Conservation (phyloP, 30 jellyfish, hydroid and myxozoan species). For the Clytia hemisphaerica region DNA sequence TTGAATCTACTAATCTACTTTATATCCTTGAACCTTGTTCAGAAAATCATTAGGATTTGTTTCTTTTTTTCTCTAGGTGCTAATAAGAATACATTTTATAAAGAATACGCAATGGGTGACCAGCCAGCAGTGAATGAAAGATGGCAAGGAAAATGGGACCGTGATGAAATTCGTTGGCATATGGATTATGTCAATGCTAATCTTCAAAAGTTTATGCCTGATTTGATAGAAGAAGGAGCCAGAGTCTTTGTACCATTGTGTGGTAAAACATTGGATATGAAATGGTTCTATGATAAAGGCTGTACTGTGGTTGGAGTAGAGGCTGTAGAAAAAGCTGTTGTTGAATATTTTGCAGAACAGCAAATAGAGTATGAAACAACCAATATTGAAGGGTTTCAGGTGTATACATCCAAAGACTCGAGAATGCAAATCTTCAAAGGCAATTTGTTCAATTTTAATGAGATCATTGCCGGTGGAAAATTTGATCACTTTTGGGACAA, state of each 20-base stretch:
- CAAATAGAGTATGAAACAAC: conserved; percentile 38
- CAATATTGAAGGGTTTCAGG: background rate
- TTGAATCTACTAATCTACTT: too few relatives aligned
- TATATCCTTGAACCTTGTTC: too few relatives aligned
- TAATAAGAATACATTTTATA: too few relatives aligned
- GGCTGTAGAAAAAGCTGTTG: conserved; percentile 38
- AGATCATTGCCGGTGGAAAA: conserved; percentile 3
- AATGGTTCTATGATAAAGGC: conserved; percentile 59
- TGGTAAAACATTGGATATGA: conserved; percentile 64
- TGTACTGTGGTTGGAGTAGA: conserved; percentile 73
- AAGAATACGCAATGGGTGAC: too few relatives aligned
- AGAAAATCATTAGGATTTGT: too few relatives aligned
- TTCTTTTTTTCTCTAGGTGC: too few relatives aligned
- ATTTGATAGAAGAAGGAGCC: too few relatives aligned
- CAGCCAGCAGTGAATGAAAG: too few relatives aligned
- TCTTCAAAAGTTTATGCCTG: background rate
- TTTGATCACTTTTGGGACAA: conserved; percentile 23
- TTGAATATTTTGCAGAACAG: conserved; percentile 37
- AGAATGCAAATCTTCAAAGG: conserved; percentile 7
- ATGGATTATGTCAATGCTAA: conserved; percentile 1
- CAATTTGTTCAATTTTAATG: conserved; percentile 12
- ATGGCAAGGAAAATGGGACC: conserved; percentile 14
- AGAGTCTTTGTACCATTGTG: conserved; percentile 61
- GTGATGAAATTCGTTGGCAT: conserved; percentile 10
- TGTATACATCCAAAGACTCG: background rate